Evolutionary conservation across 2,113 vertebrate genomes (phyloP).

Genomic region (Odocoileus virginianus): DNA sequence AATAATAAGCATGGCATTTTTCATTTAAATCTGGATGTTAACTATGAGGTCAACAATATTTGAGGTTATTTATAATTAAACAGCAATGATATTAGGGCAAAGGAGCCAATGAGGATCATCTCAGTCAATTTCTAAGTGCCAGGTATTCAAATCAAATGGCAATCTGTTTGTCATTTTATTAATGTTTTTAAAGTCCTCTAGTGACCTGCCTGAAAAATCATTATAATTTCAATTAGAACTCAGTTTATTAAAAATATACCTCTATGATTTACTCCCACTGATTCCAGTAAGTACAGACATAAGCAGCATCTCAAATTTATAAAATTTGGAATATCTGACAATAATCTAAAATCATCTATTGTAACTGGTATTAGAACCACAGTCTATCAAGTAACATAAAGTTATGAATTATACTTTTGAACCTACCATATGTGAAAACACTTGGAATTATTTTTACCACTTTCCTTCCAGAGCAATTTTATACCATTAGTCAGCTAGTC

Average conservation of each 20-base stretch:
- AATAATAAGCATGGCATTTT: neutral
- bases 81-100: neutral
- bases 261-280: neutral
- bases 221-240: conserved; percentile 8
- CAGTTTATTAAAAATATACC: neutral
- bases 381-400: neutral
- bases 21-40: neutral
- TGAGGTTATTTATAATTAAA: conserved; percentile 28
- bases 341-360: neutral
- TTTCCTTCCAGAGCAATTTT: neutral
- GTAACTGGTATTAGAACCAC: neutral
- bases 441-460: neutral
- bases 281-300: neutral
- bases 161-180: neutral
- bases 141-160: neutral
- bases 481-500: neutral
- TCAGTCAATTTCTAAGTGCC: neutral
- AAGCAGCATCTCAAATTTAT: neutral
- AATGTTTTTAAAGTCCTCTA: neutral
- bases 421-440: neutral
- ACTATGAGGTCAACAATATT: neutral
- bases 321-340: neutral
- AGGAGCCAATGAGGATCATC: neutral
- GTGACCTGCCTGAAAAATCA: neutral
- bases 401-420: neutral